These are phyloP conservation scores for Sarcophaga caerulescens DNA, from an alignment of 2,888 invertebrate genomes.

Conservation along the genomic window DNA sequence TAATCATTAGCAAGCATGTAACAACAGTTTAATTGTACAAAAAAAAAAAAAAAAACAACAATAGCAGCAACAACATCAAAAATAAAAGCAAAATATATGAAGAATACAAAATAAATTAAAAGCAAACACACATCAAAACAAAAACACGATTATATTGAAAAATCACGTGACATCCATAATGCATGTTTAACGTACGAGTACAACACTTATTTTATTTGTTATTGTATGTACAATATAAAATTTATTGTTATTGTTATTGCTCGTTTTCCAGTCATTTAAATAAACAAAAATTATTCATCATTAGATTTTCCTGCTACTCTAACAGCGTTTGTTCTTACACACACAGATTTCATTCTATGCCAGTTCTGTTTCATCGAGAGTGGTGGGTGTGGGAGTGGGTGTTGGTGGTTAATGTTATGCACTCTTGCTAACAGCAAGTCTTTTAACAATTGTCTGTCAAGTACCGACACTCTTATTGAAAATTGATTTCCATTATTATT, in stretches of 20 bases:
- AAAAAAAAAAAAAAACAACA: neutral
- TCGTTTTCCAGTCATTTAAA: no score
- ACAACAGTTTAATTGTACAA: slow-evolving; percentile 19
- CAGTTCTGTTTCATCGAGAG: neutral
- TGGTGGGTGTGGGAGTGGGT: no score
- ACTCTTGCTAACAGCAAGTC: no score
- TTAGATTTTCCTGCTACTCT: no score
- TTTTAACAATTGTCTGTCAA: no score
- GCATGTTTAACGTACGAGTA: neutral
- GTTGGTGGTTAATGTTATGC: no score
- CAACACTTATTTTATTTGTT: neutral
- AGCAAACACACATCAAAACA: neutral
- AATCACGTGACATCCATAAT: slow-evolving; percentile 35
- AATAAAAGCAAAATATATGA: neutral
- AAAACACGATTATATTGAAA: neutral
- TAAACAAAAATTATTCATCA: no score
- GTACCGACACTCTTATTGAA: no score
- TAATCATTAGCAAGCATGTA: slow-evolving; percentile 21
- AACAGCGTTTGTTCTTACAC: no score
- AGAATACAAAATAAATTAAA: neutral
- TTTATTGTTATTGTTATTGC: no score
- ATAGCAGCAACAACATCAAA: neutral
- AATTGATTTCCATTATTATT: no score
- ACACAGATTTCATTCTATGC: neutral
- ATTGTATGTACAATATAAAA: no score